These are phyloP conservation scores for Troides aeacus DNA, from an alignment of 2,888 invertebrate genomes.

Conservation along the genomic window DNA sequence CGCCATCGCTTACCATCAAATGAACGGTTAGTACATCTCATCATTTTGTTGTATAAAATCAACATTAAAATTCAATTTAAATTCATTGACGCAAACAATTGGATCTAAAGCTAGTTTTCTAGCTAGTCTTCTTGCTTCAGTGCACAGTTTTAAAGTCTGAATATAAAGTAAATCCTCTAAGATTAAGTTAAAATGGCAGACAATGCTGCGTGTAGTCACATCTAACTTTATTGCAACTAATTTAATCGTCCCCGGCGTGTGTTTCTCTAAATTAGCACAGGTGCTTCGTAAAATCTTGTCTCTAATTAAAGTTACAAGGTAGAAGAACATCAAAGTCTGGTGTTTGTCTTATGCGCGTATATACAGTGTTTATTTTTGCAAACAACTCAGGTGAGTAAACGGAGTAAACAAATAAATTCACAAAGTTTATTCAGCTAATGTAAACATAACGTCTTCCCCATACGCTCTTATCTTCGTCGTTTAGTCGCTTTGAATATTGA, in stretches of 20 bases:
- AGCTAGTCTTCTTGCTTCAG: not conserved
- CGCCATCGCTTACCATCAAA: too few relatives aligned
- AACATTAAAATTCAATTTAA: not conserved
- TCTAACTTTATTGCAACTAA: slow-evolving; percentile 3
- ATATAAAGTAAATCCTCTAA: not conserved
- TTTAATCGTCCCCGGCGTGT: not conserved
- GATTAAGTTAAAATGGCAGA: slow-evolving; percentile 1
- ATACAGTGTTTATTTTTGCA: slow-evolving; percentile 2
- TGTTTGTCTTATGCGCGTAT: slow-evolving; percentile 13
- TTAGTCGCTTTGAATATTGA: not conserved
- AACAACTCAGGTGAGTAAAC: slow-evolving; percentile 18
- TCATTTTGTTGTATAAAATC: not conserved
- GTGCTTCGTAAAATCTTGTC: slow-evolving; percentile 12
- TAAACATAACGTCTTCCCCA: slow-evolving; percentile 11
- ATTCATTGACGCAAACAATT: not conserved
- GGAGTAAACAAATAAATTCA: slow-evolving; percentile 22
- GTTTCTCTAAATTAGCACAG: slow-evolving; percentile 12
- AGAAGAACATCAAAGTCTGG: slow-evolving; percentile 11
- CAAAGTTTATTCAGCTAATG: slow-evolving; percentile 16
- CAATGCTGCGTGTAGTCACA: not conserved
- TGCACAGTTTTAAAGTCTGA: not conserved
- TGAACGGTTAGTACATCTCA: too few relatives aligned
- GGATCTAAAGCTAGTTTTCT: not conserved
- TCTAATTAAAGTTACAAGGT: slow-evolving; percentile 14
- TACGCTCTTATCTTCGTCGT: slow-evolving; percentile 7